Evolutionary conservation across 2,113 vertebrate genomes (phyloP).

Genomic region (Mus pahari): DNA sequence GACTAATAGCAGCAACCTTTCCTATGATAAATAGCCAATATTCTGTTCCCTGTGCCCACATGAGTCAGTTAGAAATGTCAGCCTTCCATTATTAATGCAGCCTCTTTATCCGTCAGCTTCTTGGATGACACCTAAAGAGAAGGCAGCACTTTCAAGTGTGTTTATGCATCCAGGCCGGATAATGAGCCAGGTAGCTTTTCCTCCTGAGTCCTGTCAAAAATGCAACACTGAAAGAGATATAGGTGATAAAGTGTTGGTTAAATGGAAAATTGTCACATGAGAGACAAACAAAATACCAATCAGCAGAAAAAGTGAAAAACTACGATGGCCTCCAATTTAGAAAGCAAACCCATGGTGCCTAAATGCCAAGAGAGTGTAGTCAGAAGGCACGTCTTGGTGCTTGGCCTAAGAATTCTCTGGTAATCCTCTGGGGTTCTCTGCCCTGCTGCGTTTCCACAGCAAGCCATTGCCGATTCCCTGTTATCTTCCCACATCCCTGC

Average conservation of each 20-base stretch:
- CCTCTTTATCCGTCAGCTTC: not conserved
- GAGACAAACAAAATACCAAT: not conserved
- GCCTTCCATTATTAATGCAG: slow-evolving; percentile 38
- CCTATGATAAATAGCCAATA: slow-evolving; percentile 24
- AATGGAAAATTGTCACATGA: not conserved
- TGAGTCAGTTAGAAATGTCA: slow-evolving; percentile 51
- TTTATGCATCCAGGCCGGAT: slow-evolving; percentile 9
- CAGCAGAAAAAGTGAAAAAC: not conserved
- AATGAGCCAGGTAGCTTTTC: not conserved
- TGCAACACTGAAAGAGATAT: not conserved
- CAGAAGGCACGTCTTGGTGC: too few species aligned
- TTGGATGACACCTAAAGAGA: not conserved
- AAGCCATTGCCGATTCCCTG: not conserved
- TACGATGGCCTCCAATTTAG: not conserved
- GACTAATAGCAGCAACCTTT: slow-evolving; percentile 4
- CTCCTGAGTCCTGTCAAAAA: not conserved
- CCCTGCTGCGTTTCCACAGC: not conserved
- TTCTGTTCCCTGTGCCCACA: not conserved
- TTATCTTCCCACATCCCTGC: not conserved
- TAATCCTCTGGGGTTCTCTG: not conserved
- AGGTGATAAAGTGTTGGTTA: not conserved
- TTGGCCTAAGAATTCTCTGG: not conserved
- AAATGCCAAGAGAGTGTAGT: not conserved
- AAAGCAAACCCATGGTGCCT: not conserved
- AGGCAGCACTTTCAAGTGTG: not conserved